Conservation (phyloP, 2,113 vertebrate species). For the Sigmodon hispidus region DNA sequence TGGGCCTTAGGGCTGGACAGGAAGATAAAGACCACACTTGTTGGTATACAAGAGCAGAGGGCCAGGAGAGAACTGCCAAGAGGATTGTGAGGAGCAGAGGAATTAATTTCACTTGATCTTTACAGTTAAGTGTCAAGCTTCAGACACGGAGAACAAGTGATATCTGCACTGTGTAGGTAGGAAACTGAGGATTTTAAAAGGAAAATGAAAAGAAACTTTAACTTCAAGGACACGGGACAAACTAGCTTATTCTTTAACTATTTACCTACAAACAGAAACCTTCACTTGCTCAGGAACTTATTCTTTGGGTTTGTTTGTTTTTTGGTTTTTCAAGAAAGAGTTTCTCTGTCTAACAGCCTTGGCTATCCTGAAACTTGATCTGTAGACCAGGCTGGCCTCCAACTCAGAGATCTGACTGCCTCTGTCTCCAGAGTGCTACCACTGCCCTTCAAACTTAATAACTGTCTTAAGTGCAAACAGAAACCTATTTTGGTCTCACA, state of each 20-base stretch:
- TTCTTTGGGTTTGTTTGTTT: background rate
- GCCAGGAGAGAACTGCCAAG: background rate
- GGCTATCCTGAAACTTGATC: too few relatives aligned
- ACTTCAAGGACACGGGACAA: background rate
- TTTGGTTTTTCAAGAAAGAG: too few relatives aligned
- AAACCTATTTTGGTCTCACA: background rate
- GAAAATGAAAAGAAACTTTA: background rate
- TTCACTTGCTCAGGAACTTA: background rate
- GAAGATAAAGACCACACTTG: conserved; percentile 19
- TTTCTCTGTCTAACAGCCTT: too few relatives aligned
- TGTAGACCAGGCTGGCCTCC: too few relatives aligned
- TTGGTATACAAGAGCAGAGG: background rate
- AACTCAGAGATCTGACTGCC: too few relatives aligned
- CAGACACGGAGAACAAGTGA: background rate
- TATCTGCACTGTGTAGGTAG: background rate
- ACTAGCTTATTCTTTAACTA: background rate
- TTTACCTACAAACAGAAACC: background rate
- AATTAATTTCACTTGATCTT: background rate
- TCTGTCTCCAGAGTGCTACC: too few relatives aligned
- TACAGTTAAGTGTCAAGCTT: background rate
- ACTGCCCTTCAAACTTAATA: too few relatives aligned
- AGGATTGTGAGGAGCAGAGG: background rate
- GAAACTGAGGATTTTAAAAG: background rate
- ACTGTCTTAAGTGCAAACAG: background rate
- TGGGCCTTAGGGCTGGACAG: background rate